Evolutionary conservation across 1,140 invertebrate species (phyloP).

Genomic region (Whitmania pigra): DNA sequence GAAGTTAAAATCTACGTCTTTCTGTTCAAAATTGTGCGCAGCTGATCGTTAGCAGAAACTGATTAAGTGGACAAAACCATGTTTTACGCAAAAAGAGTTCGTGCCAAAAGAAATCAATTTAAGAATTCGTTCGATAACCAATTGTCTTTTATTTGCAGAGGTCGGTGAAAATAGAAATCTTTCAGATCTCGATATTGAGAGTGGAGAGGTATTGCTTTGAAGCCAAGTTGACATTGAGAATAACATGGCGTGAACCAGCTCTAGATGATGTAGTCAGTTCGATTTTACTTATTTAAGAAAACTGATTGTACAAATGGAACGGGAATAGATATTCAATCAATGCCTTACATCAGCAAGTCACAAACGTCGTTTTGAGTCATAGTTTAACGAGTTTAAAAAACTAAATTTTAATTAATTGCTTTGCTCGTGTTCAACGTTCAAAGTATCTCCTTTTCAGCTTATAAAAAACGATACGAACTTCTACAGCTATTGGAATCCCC

Average conservation of each 20-base stretch:
- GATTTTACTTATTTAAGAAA: not conserved
- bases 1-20: too few species aligned
- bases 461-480: slow-evolving; percentile 3
- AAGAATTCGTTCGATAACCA: too few species aligned
- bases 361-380: not conserved
- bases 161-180: not conserved
- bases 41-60: too few species aligned
- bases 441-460: not conserved
- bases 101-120: too few species aligned
- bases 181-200: slow-evolving; percentile 1
- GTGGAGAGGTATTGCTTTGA: not conserved
- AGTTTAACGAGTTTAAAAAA: too few species aligned
- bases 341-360: not conserved
- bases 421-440: too few species aligned
- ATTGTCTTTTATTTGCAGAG: not conserved
- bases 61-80: too few species aligned
- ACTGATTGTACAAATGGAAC: not conserved
- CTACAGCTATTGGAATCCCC: not conserved
- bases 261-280: slow-evolving; percentile 2
- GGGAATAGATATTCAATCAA: not conserved
- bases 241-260: not conserved
- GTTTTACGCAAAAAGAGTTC: too few species aligned
- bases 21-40: too few species aligned
- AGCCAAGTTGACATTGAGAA: not conserved
- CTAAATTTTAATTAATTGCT: too few species aligned